These are phyloP conservation scores for Egretta garzetta DNA, from an alignment of 2,113 vertebrate species.

Conservation along the genomic window DNA sequence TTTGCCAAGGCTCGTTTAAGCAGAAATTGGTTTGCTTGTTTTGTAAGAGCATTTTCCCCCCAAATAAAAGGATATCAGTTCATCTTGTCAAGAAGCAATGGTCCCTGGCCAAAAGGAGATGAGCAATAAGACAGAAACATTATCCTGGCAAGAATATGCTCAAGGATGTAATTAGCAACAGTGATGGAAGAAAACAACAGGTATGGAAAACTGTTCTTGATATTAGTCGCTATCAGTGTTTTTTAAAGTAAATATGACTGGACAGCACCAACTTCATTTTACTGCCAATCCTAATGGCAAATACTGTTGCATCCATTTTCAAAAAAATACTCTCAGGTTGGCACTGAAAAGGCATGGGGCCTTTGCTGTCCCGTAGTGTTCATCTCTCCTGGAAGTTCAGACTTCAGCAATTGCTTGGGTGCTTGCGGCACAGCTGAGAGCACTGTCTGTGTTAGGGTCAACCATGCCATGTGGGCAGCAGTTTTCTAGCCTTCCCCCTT, in stretches of 20 bases:
- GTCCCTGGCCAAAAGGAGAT: neutral
- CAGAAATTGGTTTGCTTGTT: neutral
- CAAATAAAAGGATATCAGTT: neutral
- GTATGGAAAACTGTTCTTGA: neutral
- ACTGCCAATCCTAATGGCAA: neutral
- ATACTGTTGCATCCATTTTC: rapidly evolving
- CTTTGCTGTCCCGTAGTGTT: neutral
- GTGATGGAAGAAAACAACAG: neutral
- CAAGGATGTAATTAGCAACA: neutral
- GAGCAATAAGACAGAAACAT: neutral
- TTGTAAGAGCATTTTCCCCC: neutral
- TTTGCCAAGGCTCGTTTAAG: neutral
- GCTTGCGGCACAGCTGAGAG: neutral
- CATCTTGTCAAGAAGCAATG: neutral
- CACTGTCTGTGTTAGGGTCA: neutral
- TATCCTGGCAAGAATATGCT: neutral
- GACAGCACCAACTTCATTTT: neutral
- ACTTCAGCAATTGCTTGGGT: rapidly evolving
- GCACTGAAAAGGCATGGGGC: neutral
- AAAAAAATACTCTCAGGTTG: neutral
- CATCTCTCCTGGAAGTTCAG: neutral
- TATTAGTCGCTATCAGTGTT: neutral
- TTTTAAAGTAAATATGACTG: neutral
- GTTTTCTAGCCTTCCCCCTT: neutral
- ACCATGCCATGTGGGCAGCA: rapidly evolving